Evolutionary conservation across 2,888 invertebrate species (phyloP).

Genomic region (Heliconius ethilla): DNA sequence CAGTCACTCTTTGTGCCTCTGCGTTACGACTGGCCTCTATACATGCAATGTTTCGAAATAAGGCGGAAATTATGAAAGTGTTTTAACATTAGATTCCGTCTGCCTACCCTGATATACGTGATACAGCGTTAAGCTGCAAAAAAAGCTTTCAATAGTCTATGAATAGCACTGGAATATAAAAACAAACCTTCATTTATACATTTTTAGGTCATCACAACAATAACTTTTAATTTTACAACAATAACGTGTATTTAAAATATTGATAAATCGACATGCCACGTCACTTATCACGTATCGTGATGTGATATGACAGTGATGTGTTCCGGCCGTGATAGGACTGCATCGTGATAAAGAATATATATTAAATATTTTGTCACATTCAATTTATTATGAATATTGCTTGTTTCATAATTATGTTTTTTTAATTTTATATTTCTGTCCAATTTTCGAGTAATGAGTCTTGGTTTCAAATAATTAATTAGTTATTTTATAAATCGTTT

Average conservation of each 20-base stretch:
- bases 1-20: too few relatives aligned
- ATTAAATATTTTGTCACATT: constrained; percentile 3
- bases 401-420: not conserved
- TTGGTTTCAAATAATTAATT: too few relatives aligned
- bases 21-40: too few relatives aligned
- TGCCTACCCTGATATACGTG: too few relatives aligned
- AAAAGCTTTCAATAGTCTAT: not conserved
- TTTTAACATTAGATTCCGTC: too few relatives aligned
- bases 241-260: constrained; percentile 10
- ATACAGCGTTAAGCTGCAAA: too few relatives aligned
- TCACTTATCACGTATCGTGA: constrained; percentile 24
- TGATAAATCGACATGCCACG: constrained; percentile 25
- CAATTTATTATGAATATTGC: constrained; percentile 4
- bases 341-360: not conserved
- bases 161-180: constrained; percentile 9
- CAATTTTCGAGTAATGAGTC: too few relatives aligned
- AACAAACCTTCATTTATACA: not conserved
- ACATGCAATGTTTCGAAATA: too few relatives aligned
- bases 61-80: too few relatives aligned
- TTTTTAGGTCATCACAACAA: constrained; percentile 2
- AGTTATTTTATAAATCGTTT: too few relatives aligned
- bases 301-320: constrained; percentile 28
- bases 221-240: constrained; percentile 8
- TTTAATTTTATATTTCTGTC: too few relatives aligned
- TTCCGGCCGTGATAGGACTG: constrained; percentile 8